A percentile compares a stretch with the other conserved stretches of the same genome.
Evolutionary conservation across 2,113 vertebrate genomes (phyloP).

Genomic region (Mellivora capensis): DNA sequence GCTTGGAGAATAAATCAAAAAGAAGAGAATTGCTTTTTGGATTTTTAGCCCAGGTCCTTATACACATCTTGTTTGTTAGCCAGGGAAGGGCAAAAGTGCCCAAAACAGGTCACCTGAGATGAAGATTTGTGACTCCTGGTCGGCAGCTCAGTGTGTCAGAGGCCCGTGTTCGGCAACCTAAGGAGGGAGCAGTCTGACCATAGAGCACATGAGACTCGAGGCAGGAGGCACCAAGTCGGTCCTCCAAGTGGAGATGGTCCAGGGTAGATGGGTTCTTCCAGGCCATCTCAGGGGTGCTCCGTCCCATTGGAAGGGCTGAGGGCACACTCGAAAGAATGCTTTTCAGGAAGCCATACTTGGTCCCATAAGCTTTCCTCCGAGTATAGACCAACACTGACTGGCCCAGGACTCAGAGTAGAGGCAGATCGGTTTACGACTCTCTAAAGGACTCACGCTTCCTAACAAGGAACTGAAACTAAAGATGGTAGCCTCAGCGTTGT

Average conservation of each 20-base stretch:
- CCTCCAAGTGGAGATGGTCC: neutral
- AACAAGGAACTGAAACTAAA: neutral
- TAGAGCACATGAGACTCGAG: neutral
- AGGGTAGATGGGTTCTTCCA: neutral
- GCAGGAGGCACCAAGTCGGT: neutral
- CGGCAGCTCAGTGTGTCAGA: neutral
- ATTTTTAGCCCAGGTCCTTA: neutral
- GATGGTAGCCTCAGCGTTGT: neutral
- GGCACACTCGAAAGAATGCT: fast-evolving
- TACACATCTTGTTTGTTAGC: neutral
- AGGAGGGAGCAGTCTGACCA: neutral
- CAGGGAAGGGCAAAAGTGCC: neutral
- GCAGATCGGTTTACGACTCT: neutral
- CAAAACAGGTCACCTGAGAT: neutral
- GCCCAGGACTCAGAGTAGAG: neutral
- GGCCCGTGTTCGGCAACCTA: neutral
- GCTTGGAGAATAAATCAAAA: neutral
- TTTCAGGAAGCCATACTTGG: neutral
- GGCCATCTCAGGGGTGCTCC: neutral
- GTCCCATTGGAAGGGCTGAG: fast-evolving
- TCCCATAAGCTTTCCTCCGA: neutral
- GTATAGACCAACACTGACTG: neutral
- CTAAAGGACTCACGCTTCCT: neutral
- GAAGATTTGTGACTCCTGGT: neutral
- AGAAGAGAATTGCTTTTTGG: neutral